Percentiles rank a stretch among this genome's conserved stretches.
Conservation (phyloP, 2,113 vertebrate species). For the Semicossyphus pulcher region DNA sequence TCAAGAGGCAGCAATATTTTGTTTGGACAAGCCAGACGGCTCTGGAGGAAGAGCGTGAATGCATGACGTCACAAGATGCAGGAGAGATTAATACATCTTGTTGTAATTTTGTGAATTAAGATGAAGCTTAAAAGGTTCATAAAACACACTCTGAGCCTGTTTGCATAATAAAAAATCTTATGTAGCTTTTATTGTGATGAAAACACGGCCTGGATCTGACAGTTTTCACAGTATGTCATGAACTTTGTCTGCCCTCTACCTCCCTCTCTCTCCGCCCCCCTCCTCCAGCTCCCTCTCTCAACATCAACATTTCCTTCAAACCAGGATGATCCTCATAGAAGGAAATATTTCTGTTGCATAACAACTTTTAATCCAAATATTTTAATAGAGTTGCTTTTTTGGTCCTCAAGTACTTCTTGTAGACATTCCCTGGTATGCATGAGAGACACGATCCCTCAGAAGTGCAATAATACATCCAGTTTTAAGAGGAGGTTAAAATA, state of each 20-base stretch:
- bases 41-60: background rate
- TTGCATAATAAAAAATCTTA: background rate
- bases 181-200: slow-evolving; percentile 2
- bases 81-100: background rate
- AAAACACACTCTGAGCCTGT: background rate
- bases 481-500: background rate
- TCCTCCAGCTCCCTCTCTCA: background rate
- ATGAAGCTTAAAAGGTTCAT: background rate
- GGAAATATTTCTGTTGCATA: slow-evolving; percentile 30
- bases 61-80: slow-evolving; percentile 2
- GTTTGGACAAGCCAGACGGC: slow-evolving; percentile 2
- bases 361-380: background rate
- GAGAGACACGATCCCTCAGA: background rate
- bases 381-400: slow-evolving; percentile 1
- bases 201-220: slow-evolving; percentile 16
- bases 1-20: slow-evolving; percentile 36
- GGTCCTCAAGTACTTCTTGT: background rate
- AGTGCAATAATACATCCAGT: background rate
- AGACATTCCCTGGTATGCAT: background rate
- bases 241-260: background rate
- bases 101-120: background rate
- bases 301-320: slow-evolving; percentile 42
- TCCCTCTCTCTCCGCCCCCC: background rate
- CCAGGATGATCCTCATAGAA: background rate
- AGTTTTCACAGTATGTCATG: too few relatives aligned